phyloP scores from a whole-genome alignment of 1,140 invertebrate genomes.

The Drosophila dunni region DNA sequence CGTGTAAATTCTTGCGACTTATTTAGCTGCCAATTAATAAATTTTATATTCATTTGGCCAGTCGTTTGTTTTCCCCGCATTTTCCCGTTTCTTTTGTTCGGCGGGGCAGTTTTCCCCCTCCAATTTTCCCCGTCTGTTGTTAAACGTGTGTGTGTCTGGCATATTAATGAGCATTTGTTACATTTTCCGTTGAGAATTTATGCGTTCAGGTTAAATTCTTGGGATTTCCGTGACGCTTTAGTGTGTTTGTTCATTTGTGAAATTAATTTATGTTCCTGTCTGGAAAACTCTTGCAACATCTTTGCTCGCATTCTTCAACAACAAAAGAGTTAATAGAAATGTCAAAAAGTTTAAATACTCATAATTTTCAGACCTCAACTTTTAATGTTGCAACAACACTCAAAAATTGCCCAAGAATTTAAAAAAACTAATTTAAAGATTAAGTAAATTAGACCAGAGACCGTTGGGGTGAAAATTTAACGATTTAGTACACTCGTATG shows the following conservation, averaged over 20 bases:
- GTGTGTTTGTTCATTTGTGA: conserved; percentile 70
- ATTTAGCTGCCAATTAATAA: conserved; percentile 83
- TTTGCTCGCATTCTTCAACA: conserved; percentile 39
- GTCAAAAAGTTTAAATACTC: conserved; percentile 44
- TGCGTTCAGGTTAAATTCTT: conserved; percentile 76
- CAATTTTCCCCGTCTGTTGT: conserved; percentile 10
- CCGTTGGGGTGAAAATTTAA: background rate
- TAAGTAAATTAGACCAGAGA: conserved; percentile 10
- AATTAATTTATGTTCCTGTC: conserved; percentile 74
- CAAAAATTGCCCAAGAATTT: conserved; percentile 8
- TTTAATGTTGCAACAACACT: background rate
- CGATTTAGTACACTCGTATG: background rate
- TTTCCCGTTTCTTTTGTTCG: conserved; percentile 41
- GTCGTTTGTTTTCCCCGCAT: conserved; percentile 29
- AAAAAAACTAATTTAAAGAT: conserved; percentile 4
- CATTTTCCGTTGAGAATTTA: conserved; percentile 65
- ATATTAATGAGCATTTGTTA: conserved; percentile 82
- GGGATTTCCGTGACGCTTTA: conserved; percentile 54
- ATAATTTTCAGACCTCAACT: conserved; percentile 11
- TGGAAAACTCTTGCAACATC: conserved; percentile 60
- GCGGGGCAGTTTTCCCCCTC: background rate
- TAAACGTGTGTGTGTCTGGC: conserved; percentile 67
- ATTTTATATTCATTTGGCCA: conserved; percentile 68
- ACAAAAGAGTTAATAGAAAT: background rate
- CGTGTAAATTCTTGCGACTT: conserved; percentile 75